Conservation (phyloP, 2,113 vertebrate genomes). For the Halichoerus grypus region DNA sequence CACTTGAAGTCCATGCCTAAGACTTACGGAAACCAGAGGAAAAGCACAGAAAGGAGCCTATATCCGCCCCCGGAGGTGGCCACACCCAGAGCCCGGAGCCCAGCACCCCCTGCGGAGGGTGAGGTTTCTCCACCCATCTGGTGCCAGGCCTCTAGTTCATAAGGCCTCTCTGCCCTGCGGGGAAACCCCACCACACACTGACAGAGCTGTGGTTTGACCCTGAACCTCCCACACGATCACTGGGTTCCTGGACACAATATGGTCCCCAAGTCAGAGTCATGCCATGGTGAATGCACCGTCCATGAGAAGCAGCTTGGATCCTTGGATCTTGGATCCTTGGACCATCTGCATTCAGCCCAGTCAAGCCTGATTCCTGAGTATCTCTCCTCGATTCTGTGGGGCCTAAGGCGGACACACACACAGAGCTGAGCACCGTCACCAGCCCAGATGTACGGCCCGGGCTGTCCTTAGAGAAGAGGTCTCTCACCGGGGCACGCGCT, state of each 20-base stretch:
- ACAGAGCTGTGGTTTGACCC: not conserved
- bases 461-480: not conserved
- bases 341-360: too few relatives aligned
- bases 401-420: rapidly evolving
- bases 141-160: not conserved
- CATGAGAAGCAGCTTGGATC: not conserved
- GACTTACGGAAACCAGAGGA: not conserved
- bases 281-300: not conserved
- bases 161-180: not conserved
- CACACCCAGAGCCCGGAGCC: not conserved
- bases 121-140: not conserved
- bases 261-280: not conserved
- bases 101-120: not conserved
- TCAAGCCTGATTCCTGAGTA: not conserved
- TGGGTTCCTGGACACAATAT: rapidly evolving
- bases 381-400: not conserved
- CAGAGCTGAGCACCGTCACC: rapidly evolving
- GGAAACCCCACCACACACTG: not conserved
- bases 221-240: not conserved
- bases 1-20: not conserved
- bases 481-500: rapidly evolving
- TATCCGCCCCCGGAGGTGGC: not conserved
- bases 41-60: not conserved
- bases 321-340: not conserved
- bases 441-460: rapidly evolving